Conservation (phyloP, 2,113 vertebrate species). For the Sminthopsis crassicaudata region DNA sequence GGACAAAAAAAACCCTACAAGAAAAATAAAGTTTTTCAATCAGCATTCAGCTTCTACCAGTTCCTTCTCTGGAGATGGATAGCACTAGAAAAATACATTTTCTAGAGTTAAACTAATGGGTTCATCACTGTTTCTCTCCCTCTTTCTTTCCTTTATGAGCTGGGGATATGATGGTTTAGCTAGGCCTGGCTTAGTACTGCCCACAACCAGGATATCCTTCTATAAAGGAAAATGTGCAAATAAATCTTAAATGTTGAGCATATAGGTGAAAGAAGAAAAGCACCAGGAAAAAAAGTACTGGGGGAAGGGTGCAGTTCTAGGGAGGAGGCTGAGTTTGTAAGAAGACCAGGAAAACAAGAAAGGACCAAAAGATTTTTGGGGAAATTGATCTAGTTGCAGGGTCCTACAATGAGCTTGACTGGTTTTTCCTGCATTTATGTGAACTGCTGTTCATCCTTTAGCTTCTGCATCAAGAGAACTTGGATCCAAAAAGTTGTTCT, state of each 20-base stretch:
- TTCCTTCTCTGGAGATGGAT: background rate
- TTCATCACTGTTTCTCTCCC: background rate
- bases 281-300: background rate
- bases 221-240: background rate
- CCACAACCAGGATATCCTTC: constrained; percentile 4
- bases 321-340: background rate
- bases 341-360: background rate
- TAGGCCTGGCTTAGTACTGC: background rate
- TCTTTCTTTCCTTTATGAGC: constrained; percentile 19
- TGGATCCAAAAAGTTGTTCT: constrained; percentile 2
- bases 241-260: background rate
- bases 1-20: background rate
- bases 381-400: background rate
- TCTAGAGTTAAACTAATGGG: background rate
- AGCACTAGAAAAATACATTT: background rate
- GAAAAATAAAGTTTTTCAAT: background rate
- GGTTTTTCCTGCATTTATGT: constrained; percentile 29
- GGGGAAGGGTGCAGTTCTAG: background rate
- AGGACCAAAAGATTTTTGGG: background rate
- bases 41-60: background rate
- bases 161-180: background rate
- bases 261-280: background rate
- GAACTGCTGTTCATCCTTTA: constrained; percentile 3
- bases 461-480: constrained; percentile 19
- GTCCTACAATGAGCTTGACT: constrained; percentile 3